These are phyloP conservation scores for Eospalax fontanierii DNA, from an alignment of 2,797 vertebrate genomes.

Conservation along the genomic window DNA sequence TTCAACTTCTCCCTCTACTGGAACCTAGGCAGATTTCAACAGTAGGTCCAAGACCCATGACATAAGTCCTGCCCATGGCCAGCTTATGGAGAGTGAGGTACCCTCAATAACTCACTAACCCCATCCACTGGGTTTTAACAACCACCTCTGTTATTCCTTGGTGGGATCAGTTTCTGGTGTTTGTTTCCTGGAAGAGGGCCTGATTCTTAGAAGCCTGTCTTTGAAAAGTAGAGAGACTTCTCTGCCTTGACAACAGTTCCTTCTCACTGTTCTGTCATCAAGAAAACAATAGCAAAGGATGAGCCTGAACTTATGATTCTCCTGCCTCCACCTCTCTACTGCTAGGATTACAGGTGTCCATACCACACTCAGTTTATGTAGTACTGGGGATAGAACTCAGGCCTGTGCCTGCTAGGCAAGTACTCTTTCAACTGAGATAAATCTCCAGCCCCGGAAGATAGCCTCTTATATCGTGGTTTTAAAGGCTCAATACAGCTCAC, in stretches of 20 bases:
- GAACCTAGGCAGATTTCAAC: neutral
- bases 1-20: neutral
- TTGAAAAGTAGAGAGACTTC: neutral
- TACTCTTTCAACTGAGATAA: neutral
- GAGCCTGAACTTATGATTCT: no score
- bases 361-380: neutral
- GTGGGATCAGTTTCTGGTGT: neutral
- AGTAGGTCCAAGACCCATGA: neutral
- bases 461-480: neutral
- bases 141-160: conserved; percentile 21
- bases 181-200: neutral
- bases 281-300: neutral
- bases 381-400: neutral
- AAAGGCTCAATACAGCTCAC: conserved; percentile 6
- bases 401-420: neutral
- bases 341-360: neutral
- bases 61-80: neutral
- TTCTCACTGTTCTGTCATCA: neutral
- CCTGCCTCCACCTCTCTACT: neutral
- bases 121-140: neutral
- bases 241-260: neutral
- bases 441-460: neutral
- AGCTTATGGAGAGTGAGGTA: neutral
- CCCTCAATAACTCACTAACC: neutral
- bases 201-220: conserved; percentile 14